Conservation (phyloP, 2,888 invertebrate genomes). For the Orthosia cruda region DNA sequence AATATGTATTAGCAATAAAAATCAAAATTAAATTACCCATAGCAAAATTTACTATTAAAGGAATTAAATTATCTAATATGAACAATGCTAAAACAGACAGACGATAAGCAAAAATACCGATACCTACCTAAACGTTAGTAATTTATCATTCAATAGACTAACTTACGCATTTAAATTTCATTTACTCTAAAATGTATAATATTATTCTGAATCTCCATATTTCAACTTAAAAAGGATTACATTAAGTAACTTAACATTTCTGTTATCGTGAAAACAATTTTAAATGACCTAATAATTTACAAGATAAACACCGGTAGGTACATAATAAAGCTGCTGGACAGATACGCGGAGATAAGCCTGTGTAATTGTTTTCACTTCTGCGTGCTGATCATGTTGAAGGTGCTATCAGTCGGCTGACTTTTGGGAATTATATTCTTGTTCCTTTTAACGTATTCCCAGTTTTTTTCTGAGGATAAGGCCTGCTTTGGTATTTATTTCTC, state of each 20-base stretch:
- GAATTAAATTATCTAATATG: neutral
- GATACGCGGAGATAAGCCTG: conserved; percentile 73
- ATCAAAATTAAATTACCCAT: no score
- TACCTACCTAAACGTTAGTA: neutral
- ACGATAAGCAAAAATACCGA: neutral
- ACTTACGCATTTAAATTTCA: neutral
- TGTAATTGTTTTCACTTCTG: conserved; percentile 61
- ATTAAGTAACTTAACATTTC: conserved; percentile 40
- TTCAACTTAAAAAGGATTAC: conserved; percentile 29
- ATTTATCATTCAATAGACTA: neutral
- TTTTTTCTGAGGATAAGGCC: no score
- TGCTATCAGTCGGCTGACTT: no score
- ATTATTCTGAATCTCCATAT: conserved; percentile 6
- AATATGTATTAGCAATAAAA: no score
- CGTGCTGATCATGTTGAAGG: no score
- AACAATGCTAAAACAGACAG: neutral
- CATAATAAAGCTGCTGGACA: conserved; percentile 72
- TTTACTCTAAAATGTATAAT: neutral
- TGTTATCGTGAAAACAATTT: conserved; percentile 13
- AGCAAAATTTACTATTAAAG: no score
- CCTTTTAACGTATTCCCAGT: no score
- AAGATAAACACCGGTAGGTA: conserved; percentile 42
- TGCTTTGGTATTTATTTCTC: no score
- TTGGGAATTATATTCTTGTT: no score
- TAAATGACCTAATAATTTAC: conserved; percentile 48